Conservation (phyloP, 2,797 vertebrate species). For the Sebastes taczanowskii region DNA sequence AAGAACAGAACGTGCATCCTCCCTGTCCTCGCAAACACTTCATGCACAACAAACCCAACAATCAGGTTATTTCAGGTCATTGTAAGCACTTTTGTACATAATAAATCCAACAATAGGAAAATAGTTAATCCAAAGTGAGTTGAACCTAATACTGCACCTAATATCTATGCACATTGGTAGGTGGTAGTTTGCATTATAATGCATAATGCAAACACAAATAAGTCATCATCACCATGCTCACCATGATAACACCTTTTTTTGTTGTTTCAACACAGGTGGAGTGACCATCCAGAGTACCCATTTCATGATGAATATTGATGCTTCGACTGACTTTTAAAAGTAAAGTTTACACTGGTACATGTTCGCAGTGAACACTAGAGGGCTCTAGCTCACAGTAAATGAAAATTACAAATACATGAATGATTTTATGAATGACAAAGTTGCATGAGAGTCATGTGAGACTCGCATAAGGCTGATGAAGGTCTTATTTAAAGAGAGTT, state of each 20-base stretch:
- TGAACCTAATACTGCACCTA: background rate
- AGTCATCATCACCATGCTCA: background rate
- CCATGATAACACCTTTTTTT: background rate
- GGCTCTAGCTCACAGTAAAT: slow-evolving; percentile 45
- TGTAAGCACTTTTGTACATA: too few relatives aligned
- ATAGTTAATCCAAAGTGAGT: background rate
- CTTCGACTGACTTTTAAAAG: background rate
- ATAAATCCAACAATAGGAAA: background rate
- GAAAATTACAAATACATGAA: background rate
- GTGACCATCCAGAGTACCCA: slow-evolving; percentile 84
- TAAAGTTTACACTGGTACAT: background rate
- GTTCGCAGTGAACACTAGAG: slow-evolving; percentile 47
- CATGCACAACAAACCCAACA: too few relatives aligned
- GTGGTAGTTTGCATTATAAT: background rate
- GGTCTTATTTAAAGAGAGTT: background rate
- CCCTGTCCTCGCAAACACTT: too few relatives aligned
- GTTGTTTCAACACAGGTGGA: slow-evolving; percentile 75
- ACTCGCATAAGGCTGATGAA: background rate
- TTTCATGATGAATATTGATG: slow-evolving; percentile 83
- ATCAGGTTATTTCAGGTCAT: too few relatives aligned
- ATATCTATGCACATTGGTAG: background rate
- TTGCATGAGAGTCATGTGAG: background rate
- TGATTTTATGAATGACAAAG: background rate
- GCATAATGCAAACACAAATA: background rate
- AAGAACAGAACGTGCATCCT: too few relatives aligned